Evolutionary conservation across 2,113 vertebrate genomes (phyloP).

Genomic region (Eonycteris spelaea): DNA sequence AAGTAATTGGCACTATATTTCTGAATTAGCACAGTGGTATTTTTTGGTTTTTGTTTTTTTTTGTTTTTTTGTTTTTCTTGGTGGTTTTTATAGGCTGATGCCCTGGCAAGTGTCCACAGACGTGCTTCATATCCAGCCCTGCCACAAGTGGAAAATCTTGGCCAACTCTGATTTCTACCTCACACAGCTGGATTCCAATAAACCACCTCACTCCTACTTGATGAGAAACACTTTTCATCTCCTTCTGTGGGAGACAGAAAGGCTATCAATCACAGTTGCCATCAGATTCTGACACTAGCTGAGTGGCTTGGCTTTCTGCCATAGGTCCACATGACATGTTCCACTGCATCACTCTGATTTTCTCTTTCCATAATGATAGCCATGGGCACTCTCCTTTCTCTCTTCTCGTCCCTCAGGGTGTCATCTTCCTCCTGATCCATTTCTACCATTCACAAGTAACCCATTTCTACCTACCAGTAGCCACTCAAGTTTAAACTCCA

Average conservation of each 20-base stretch:
- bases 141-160: neutral
- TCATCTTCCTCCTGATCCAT: neutral
- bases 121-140: neutral
- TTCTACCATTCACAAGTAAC: neutral
- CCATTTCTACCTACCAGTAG: neutral
- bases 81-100: neutral
- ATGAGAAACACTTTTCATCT: slow-evolving; percentile 24
- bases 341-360: neutral
- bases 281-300: neutral
- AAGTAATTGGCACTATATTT: neutral
- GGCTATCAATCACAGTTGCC: neutral
- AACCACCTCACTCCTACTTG: neutral
- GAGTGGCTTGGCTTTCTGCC: neutral
- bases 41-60: neutral
- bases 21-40: neutral
- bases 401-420: neutral
- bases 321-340: neutral
- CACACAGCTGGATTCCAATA: neutral
- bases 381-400: neutral
- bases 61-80: no score
- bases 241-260: neutral
- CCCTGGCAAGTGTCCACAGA: neutral
- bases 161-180: neutral
- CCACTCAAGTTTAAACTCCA: neutral
- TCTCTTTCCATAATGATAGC: neutral